Percentiles rank a stretch among this genome's conserved stretches.
These are phyloP conservation scores for Acleris emargana DNA, from an alignment of 2,888 invertebrate genomes.

Conservation along the genomic window DNA sequence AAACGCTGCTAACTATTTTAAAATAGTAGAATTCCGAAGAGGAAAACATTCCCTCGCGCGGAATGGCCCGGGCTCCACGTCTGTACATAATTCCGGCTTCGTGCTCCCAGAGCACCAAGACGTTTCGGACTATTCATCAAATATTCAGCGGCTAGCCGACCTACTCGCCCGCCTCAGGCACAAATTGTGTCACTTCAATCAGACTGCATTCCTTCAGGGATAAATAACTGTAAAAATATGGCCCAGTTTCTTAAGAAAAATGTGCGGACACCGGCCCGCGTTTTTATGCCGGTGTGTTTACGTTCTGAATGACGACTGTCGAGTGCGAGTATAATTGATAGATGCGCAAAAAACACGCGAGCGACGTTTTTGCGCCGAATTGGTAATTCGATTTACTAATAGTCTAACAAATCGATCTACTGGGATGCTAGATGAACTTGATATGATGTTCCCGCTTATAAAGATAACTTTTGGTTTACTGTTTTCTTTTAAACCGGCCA, in stretches of 20 bases:
- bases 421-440: no score
- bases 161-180: background rate
- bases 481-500: no score
- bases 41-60: background rate
- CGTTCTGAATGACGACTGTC: background rate
- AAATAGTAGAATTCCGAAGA: background rate
- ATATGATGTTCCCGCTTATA: no score
- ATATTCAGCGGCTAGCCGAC: conserved; percentile 29
- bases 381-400: conserved; percentile 4
- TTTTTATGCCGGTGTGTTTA: background rate
- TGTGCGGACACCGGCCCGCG: background rate
- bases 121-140: conserved; percentile 24
- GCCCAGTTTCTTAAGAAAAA: background rate
- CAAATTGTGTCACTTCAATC: conserved; percentile 5
- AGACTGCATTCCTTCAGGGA: conserved; percentile 1
- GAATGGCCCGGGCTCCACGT: background rate
- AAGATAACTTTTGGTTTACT: no score
- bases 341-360: background rate
- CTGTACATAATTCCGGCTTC: conserved; percentile 21
- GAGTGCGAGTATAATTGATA: background rate
- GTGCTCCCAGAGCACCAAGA: conserved; percentile 10
- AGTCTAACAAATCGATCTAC: no score
- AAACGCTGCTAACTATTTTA: no score
- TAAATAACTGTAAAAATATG: conserved; percentile 1
- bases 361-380: background rate